Percentiles rank a stretch among this genome's conserved stretches.
Evolutionary conservation across 2,797 vertebrate species (phyloP).

Genomic region (Lagocephalus sceleratus): DNA sequence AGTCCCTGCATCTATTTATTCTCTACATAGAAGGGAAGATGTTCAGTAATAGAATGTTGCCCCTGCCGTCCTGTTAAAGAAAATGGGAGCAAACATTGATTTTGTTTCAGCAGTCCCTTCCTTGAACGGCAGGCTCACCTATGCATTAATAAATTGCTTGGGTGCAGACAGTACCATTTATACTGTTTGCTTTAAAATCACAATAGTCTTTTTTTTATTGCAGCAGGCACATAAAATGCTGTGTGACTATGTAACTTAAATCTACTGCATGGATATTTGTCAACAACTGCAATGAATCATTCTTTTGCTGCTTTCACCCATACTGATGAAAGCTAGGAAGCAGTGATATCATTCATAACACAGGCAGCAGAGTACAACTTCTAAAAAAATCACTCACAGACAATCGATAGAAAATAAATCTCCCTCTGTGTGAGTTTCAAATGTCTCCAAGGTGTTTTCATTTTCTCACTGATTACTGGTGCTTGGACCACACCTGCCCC

Average conservation of each 20-base stretch:
- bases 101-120: background rate
- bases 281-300: conserved; percentile 59
- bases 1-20: too few relatives aligned
- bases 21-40: too few relatives aligned
- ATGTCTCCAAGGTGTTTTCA: background rate
- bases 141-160: too few relatives aligned
- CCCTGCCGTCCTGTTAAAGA: background rate
- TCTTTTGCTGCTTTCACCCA: conserved; percentile 49
- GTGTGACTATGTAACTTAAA: background rate
- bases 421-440: background rate
- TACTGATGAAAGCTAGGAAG: conserved; percentile 42
- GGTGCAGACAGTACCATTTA: too few relatives aligned
- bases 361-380: conserved; percentile 21
- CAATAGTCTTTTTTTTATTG: background rate
- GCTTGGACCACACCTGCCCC: background rate
- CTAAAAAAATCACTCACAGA: conserved; percentile 26
- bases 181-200: background rate
- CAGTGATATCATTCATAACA: conserved; percentile 45
- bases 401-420: background rate
- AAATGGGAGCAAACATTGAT: background rate
- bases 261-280: conserved; percentile 36
- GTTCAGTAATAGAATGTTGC: too few relatives aligned
- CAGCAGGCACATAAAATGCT: conserved; percentile 8
- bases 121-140: too few relatives aligned
- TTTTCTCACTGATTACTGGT: conserved; percentile 1